Evolutionary conservation across 2,888 invertebrate genomes (phyloP), one percentile per base, ranked within the genome.

Genomic region (Nomada fucata): DNA sequence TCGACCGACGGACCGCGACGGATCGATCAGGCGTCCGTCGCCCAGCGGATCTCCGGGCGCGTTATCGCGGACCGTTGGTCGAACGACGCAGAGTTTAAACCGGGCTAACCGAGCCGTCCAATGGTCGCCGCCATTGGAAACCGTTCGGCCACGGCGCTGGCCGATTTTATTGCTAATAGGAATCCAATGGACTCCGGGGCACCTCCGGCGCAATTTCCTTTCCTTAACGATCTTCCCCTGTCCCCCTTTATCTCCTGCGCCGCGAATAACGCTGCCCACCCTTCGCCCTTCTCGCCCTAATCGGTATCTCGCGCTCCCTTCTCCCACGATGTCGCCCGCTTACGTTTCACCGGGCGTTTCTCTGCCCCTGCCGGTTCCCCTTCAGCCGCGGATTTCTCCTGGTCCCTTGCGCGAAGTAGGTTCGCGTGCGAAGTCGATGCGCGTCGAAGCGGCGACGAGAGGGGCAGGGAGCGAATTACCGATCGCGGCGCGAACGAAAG

Each of bases 131-230:
- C 52, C 78, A 73, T 64, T 82, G 80, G 71, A 84, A 82, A 85
- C 83, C 78, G 85, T 83, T 86, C 80, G 81, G 77, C 79, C 73
- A 69, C 79, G 82, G 64, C 75, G 65, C 79, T 47, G 65, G 47
- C 59, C 86, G 88, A 90, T 90, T 92, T 92, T 91, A 91, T 91
- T 91, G 91, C 91, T 91, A 92, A 91, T 91, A 90, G 91, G 87
- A 91, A 89, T 90, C 86, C 86, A 82, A 89, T 89, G 88, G 77
- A 85, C 80, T 78, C 64, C 74, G 73, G 75, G 73, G 79, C 84
- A 85, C 81, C 79, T 20, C 36, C 36, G 84, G 86, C 84, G 89
- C 87, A 89, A 92, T 91, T 90, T 91, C 89, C 89, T 89, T 76
- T 69, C 57, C 84, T 88, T 89, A 89, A 91, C 86, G 87, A 90